phyloP scores from a whole-genome alignment of 2,113 vertebrate species.

The Jacana jacana region DNA sequence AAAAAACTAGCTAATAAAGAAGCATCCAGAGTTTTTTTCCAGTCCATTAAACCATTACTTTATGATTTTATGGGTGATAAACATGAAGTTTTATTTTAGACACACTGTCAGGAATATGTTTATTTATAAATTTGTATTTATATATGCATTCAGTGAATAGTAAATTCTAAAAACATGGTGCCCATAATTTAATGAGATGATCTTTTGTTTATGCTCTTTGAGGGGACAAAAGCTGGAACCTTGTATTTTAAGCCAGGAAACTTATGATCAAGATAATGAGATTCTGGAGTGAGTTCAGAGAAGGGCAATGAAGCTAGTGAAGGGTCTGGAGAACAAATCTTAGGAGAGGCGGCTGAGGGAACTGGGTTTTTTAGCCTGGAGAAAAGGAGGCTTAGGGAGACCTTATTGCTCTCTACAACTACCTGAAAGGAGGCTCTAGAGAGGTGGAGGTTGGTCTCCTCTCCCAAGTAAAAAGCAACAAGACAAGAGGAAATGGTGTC shows the following conservation, averaged over 20 bases:
- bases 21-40: not conserved
- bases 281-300: too few species aligned
- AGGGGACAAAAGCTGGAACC: not conserved
- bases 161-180: conserved; percentile 4
- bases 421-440: too few species aligned
- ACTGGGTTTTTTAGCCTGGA: too few species aligned
- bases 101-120: conserved; percentile 6
- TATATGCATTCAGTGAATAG: not conserved
- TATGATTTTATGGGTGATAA: conserved; percentile 22
- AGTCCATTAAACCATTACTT: not conserved
- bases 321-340: too few species aligned
- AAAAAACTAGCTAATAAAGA: conserved; percentile 7
- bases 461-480: too few species aligned
- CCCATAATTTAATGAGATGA: not conserved
- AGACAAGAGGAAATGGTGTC: too few species aligned
- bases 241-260: not conserved
- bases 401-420: too few species aligned
- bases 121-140: not conserved
- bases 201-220: not conserved
- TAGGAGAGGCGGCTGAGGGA: too few species aligned
- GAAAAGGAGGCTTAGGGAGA: too few species aligned
- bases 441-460: too few species aligned
- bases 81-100: conserved; percentile 31
- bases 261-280: not conserved
- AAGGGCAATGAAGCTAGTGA: too few species aligned